A percentile compares a stretch with the other conserved stretches of the same genome.
phyloP scores from a whole-genome alignment of 2,113 vertebrate species.

The Anguilla japonica region DNA sequence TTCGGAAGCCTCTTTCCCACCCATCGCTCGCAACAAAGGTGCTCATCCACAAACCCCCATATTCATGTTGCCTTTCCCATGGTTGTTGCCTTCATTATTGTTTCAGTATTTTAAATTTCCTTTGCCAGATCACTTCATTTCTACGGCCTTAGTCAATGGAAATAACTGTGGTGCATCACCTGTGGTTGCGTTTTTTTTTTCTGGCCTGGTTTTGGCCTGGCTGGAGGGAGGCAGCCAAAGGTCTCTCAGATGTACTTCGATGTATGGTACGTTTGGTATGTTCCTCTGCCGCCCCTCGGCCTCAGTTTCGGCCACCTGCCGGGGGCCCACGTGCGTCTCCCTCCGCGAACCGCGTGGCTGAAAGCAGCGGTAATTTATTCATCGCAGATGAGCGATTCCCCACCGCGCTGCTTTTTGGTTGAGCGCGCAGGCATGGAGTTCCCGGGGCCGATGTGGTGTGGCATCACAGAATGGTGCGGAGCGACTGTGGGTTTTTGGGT shows the following conservation, averaged over 20 bases:
- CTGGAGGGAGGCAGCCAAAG: neutral
- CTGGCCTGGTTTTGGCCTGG: conserved; percentile 18
- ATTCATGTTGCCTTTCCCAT: conserved; percentile 56
- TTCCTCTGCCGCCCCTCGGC: conserved; percentile 46
- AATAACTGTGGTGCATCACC: conserved; percentile 64
- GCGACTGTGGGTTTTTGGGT: conserved; percentile 15
- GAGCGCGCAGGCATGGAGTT: conserved; percentile 76
- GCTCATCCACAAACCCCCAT: neutral
- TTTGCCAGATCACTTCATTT: conserved; percentile 47
- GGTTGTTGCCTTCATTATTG: conserved; percentile 64
- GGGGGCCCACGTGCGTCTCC: conserved; percentile 46
- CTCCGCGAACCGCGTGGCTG: conserved; percentile 56
- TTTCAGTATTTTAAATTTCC: conserved; percentile 56
- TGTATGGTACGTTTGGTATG: conserved; percentile 64
- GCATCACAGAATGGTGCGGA: conserved; percentile 27
- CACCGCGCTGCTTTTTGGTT: conserved; percentile 78
- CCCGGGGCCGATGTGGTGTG: conserved; percentile 29
- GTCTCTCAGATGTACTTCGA: conserved; percentile 65
- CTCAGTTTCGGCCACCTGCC: conserved; percentile 62
- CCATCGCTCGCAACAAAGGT: no score
- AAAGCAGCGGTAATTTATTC: conserved; percentile 78
- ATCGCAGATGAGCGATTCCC: conserved; percentile 62
- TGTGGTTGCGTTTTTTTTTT: conserved; percentile 44
- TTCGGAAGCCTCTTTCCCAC: no score
- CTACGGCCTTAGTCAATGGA: conserved; percentile 65